These are phyloP conservation scores for Xenus cinereus DNA, from an alignment of 2,113 vertebrate species.

Conservation along the genomic window DNA sequence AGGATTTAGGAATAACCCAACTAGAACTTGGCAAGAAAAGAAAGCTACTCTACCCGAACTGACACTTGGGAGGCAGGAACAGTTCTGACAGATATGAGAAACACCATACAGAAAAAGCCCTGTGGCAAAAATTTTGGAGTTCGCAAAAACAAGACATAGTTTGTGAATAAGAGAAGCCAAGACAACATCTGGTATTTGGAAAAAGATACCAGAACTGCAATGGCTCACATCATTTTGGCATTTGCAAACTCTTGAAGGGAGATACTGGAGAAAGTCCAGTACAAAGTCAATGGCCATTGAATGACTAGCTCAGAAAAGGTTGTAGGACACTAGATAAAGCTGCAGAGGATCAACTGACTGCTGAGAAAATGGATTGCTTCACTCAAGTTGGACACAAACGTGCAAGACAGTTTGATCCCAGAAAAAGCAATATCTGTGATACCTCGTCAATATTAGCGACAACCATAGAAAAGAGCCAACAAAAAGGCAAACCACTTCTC, in stretches of 20 bases:
- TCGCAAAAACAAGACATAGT: not conserved
- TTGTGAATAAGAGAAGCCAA: not conserved
- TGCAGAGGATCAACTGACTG: not conserved
- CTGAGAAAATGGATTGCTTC: not conserved
- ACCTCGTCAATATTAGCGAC: not conserved
- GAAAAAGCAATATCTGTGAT: not conserved
- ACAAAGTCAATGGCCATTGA: not conserved
- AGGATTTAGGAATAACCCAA: not conserved
- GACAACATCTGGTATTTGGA: constrained; percentile 4
- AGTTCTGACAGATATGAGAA: not conserved
- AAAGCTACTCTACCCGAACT: not conserved
- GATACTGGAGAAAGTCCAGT: not conserved
- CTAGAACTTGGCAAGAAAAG: not conserved
- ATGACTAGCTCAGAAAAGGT: not conserved
- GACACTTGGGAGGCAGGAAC: not conserved
- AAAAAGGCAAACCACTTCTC: not conserved
- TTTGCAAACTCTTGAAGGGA: not conserved
- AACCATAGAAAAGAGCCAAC: not conserved
- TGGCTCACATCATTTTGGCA: constrained; percentile 24
- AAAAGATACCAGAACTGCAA: constrained; percentile 18
- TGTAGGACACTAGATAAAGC: not conserved
- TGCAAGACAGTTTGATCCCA: not conserved
- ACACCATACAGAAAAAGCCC: not conserved
- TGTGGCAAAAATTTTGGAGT: not conserved
- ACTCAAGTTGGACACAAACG: not conserved